Evolutionary conservation across 1,140 invertebrate species (phyloP).

Genomic region (Plutomurus gul): DNA sequence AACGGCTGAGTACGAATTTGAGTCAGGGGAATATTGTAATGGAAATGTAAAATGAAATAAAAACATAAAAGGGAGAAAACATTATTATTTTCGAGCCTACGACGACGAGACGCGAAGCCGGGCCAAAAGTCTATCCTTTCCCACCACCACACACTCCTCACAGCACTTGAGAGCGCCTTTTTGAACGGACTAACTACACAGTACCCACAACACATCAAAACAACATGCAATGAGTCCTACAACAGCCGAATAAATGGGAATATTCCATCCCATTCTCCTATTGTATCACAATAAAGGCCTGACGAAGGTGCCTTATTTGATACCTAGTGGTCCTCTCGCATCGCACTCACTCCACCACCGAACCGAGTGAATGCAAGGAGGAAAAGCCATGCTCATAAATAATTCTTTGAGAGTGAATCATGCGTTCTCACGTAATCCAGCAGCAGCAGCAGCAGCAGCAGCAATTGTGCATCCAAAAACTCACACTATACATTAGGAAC

Average conservation of each 20-base stretch:
- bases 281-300: constrained; percentile 5
- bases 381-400: constrained; percentile 35
- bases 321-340: background rate
- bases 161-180: background rate
- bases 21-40: constrained; percentile 21
- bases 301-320: background rate
- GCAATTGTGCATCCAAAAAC: background rate
- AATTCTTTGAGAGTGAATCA: constrained; percentile 37
- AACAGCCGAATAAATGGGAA: constrained; percentile 9
- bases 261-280: background rate
- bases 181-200: background rate
- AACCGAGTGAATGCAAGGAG: background rate
- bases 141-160: too few species aligned
- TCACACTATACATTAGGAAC: too few species aligned
- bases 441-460: background rate
- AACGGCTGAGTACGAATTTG: background rate
- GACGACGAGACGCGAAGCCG: background rate
- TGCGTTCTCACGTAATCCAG: constrained; percentile 38
- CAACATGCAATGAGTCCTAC: background rate
- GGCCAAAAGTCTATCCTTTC: background rate
- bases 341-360: background rate
- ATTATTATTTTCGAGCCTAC: background rate
- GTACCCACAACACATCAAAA: constrained; percentile 15
- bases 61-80: constrained; percentile 27
- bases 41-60: constrained; percentile 26